Percentiles rank a stretch among this genome's conserved stretches.
Evolutionary conservation across 2,113 vertebrate species (phyloP).

Genomic region (Hippopotamus amphibius): DNA sequence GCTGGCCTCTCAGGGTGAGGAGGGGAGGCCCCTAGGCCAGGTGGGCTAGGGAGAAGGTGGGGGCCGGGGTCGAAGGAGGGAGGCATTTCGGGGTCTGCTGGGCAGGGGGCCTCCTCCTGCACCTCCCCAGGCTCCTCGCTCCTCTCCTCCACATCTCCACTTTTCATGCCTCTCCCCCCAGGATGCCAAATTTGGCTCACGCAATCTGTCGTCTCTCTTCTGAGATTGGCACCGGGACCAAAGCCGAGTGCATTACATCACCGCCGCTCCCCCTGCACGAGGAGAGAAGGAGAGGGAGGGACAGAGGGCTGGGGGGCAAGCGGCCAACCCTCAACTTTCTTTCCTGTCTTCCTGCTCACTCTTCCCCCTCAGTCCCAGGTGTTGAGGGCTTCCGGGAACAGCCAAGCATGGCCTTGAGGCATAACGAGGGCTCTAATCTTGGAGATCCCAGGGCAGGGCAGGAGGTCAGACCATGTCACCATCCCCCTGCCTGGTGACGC

Average conservation of each 20-base stretch:
- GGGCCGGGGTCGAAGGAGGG: neutral
- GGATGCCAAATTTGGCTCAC: constrained; percentile 64
- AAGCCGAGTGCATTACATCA: constrained; percentile 51
- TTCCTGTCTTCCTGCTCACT: neutral
- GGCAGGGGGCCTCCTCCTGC: constrained; percentile 62
- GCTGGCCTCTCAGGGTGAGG: neutral
- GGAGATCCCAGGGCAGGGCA: neutral
- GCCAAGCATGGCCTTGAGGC: neutral
- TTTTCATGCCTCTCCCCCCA: constrained; percentile 71
- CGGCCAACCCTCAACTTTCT: constrained; percentile 50
- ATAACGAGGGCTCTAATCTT: neutral
- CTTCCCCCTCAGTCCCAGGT: neutral
- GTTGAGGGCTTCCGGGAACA: neutral
- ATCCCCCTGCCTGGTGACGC: neutral
- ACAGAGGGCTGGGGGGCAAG: constrained; percentile 20
- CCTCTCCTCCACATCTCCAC: constrained; percentile 76
- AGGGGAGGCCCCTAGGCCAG: neutral
- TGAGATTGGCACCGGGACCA: constrained; percentile 69
- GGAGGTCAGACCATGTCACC: neutral
- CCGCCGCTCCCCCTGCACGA: neutral
- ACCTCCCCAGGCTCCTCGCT: constrained; percentile 31
- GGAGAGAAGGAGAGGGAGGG: constrained; percentile 44
- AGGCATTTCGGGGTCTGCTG: neutral
- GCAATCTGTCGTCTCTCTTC: constrained; percentile 62
- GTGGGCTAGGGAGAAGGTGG: neutral